Evolutionary conservation across 2,797 vertebrate species (phyloP).

Genomic region (Sebastes vulpes): DNA sequence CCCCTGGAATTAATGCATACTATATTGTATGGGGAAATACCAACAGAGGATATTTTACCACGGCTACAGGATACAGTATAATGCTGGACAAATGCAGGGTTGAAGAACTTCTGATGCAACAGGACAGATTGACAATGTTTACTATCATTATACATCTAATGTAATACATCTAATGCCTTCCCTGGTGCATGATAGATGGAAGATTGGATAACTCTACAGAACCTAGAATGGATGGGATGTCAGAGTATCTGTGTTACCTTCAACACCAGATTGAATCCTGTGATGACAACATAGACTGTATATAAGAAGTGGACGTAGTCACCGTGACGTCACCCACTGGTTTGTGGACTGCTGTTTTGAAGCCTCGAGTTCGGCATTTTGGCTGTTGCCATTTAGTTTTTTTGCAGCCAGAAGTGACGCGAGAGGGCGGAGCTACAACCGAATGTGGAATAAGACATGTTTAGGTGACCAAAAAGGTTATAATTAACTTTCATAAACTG

Average conservation of each 20-base stretch:
- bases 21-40: background rate
- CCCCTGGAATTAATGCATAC: background rate
- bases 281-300: background rate
- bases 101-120: background rate
- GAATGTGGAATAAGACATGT: no score
- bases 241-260: background rate
- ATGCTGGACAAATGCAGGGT: background rate
- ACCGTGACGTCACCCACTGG: no score
- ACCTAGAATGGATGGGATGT: background rate
- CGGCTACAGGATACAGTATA: background rate
- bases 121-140: background rate
- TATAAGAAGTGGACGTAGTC: no score
- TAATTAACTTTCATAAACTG: no score
- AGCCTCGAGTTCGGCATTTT: no score
- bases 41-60: background rate
- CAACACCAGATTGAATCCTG: background rate
- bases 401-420: no score
- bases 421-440: no score
- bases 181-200: background rate
- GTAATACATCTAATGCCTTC: background rate
- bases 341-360: no score
- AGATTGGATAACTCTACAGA: background rate
- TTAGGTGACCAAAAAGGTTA: no score
- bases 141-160: background rate
- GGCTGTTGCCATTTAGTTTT: no score